Conservation (phyloP, 1,140 invertebrate genomes). For the Rhagoletis pomonella region DNA sequence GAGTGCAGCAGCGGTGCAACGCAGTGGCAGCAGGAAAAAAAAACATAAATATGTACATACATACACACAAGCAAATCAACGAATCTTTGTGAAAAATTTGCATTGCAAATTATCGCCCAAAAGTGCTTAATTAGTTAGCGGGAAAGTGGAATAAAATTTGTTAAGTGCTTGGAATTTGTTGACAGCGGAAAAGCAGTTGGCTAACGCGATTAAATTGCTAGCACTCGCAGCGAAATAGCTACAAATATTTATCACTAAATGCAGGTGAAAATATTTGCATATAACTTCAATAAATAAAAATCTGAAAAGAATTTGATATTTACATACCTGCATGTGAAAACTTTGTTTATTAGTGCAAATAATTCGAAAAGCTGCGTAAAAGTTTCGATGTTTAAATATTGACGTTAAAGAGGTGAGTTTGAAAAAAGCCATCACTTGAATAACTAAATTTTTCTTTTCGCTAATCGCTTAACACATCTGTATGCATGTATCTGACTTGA, state of each 20-base stretch:
- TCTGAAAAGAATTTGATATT: not conserved
- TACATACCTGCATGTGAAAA: no score
- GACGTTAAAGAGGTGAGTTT: not conserved
- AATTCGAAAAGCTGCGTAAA: not conserved
- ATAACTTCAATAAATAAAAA: not conserved
- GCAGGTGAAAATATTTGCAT: slow-evolving; percentile 12
- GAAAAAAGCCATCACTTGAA: not conserved
- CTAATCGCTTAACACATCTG: no score
- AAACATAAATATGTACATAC: not conserved
- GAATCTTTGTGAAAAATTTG: slow-evolving; percentile 30
- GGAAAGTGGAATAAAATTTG: slow-evolving; percentile 10
- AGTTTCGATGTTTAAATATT: not conserved
- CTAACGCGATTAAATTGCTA: not conserved
- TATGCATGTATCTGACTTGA: no score
- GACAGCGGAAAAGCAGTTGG: not conserved
- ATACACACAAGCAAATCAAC: not conserved
- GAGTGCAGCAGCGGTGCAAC: not conserved
- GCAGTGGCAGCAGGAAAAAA: not conserved
- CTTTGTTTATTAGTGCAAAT: not conserved
- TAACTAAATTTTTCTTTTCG: not conserved
- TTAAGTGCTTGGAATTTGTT: slow-evolving; percentile 27
- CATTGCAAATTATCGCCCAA: not conserved
- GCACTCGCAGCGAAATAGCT: not conserved
- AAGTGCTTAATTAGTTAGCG: slow-evolving; percentile 29
- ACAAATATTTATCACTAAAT: no score